phyloP scores from a whole-genome alignment of 2,797 vertebrate species.

The Coreius guichenoti region DNA sequence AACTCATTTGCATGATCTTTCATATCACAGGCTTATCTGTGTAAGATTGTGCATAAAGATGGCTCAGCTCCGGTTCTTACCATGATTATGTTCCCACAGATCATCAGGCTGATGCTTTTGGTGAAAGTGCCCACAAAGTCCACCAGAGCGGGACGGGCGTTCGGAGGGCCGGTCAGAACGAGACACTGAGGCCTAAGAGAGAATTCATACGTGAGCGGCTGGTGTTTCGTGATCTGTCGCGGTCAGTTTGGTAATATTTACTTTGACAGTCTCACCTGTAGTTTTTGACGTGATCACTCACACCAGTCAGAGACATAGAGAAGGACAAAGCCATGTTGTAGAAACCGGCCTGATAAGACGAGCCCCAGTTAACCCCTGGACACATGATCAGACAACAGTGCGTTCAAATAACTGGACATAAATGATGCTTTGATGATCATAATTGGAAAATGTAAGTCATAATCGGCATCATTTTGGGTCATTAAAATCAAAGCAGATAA shows the following conservation, averaged over 20 bases:
- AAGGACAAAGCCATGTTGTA: conserved; percentile 81
- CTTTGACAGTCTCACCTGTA: conserved; percentile 69
- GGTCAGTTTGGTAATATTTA: not conserved
- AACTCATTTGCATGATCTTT: not conserved
- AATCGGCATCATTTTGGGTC: not conserved
- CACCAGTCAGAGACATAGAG: conserved; percentile 71
- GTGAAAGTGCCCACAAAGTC: conserved; percentile 81
- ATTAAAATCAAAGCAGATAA: not conserved
- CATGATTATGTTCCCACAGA: conserved; percentile 80
- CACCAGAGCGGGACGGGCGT: conserved; percentile 76
- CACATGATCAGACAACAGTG: not conserved
- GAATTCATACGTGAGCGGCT: not conserved
- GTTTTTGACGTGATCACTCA: conserved; percentile 82
- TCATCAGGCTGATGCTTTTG: conserved; percentile 80
- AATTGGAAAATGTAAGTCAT: not conserved
- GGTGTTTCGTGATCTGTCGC: fast-evolving
- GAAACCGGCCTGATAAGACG: conserved; percentile 75
- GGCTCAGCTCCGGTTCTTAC: conserved; percentile 60
- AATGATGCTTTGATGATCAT: not conserved
- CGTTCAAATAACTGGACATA: not conserved
- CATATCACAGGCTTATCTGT: not conserved
- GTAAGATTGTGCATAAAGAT: not conserved
- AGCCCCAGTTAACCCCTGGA: conserved; percentile 81
- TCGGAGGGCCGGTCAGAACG: conserved; percentile 78
- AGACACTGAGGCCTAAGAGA: conserved; percentile 79